Evolutionary conservation across 1,140 invertebrate species (phyloP), one percentile per base, ranked within the genome.

Genomic region (Geopemphigus sp.): DNA sequence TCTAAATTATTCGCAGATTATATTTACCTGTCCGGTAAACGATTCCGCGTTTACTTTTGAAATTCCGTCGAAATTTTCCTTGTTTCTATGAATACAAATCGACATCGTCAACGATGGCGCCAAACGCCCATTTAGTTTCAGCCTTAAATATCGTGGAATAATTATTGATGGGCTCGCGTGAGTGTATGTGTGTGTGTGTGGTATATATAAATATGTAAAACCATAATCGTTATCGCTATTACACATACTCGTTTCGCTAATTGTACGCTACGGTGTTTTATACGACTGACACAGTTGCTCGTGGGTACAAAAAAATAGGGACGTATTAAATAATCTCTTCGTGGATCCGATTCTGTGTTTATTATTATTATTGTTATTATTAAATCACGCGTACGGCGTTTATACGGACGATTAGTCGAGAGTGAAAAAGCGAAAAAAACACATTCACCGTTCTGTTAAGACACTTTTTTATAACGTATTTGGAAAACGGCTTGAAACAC

Each of bases 211-310:
- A 39, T 39, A 39, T 39, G 32, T 39, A 3, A 39, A 39, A 39
- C 32, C 8, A 39, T 8, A 39, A 8, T 39, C 32, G 32, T 39
- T 39, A 39, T 39, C 8, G 8, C 32, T 39, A 39, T 39, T 39
- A 39, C 8, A 39, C 3, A 39, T 39, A 32, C 61, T 14, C 19
- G 63, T 66, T 66, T 66, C 32, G 17, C 11, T 11, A 2, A n/a
- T 45, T 11, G 32, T 45, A 45, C 32, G 32, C 5, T 26, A 6
- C 59, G 11, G 22, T 45, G 11, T 39, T 45, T 66, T 66, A 66
- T 39, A 66, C 63, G 10, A 22, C 19, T 66, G 63, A 66, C 32
- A 19, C n/a, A 45, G n/a, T 66, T 66, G 29, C n/a, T 66, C 32
- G 32, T 12, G 63, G 32, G 19, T 29, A 26, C 61, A 26, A 64